A percentile compares a stretch with the other conserved stretches of the same genome.
Conservation (phyloP, 1,140 invertebrate species). For the Drosophila kikkawai region DNA sequence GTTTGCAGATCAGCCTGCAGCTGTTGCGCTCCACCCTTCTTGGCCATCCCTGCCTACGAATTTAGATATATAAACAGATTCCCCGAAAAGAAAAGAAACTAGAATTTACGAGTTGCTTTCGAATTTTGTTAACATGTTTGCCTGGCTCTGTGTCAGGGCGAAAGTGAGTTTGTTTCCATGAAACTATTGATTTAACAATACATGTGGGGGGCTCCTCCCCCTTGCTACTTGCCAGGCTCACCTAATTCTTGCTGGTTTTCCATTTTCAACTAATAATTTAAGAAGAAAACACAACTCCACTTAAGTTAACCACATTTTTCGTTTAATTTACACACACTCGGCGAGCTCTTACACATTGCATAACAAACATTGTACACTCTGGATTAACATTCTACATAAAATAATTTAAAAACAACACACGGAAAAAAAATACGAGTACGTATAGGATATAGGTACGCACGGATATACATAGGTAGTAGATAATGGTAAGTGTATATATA, state of each 20-base stretch:
- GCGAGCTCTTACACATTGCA: constrained; percentile 74
- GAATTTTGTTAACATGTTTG: constrained; percentile 11
- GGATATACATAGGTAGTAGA: constrained; percentile 8
- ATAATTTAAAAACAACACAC: constrained; percentile 67
- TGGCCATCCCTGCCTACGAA: constrained; percentile 85
- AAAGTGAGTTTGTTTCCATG: constrained; percentile 32
- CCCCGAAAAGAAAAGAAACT: not conserved
- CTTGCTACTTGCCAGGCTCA: not conserved
- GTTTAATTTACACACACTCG: constrained; percentile 52
- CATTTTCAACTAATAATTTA: constrained; percentile 15
- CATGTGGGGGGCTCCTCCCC: not conserved
- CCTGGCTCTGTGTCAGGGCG: not conserved
- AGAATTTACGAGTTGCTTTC: constrained; percentile 4
- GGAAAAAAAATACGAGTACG: constrained; percentile 46
- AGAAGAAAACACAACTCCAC: not conserved
- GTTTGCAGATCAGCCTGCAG: constrained; percentile 91
- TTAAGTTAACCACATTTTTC: constrained; percentile 68
- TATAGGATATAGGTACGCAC: constrained; percentile 21
- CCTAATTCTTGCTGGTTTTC: not conserved
- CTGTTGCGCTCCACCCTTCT: constrained; percentile 90
- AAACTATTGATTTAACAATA: constrained; percentile 72
- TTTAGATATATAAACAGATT: constrained; percentile 21
- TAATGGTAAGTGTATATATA: constrained; percentile 32
- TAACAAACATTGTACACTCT: constrained; percentile 76
- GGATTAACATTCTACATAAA: constrained; percentile 57